Base-by-base conservation (phyloP, 1,140 invertebrate species). In the Venturia canescens region DNA sequence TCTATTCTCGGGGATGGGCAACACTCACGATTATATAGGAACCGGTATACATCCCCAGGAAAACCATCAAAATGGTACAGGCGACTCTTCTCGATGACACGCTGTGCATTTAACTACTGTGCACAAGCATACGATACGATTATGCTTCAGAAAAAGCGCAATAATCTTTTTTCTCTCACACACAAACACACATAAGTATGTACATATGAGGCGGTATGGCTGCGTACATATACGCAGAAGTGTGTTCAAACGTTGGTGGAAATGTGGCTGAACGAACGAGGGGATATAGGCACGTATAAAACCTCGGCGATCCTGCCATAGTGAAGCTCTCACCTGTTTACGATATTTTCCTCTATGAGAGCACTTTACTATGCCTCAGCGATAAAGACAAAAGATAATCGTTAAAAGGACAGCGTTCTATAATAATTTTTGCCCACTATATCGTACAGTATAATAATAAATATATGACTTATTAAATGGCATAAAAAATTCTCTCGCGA, bases 101-200 rank as follows among this genome's bases (percentile, higher is more conserved):
- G 23, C 21, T 23, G 60, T 27, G 70, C 21, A 26, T 44, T 72
- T 48, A 72, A 72, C 70, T 50, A 44, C 38, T 44, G 38, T 11
- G 70, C 70, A 72, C 38, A 23, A 27, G 70, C 38, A 72, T 50
- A 21, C 70, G 70, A 72, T 72, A 72, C 70, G 38, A 72, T 72
- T 72, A 23, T 34, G 50, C 34, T 21, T 38, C 9, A 23, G 23
- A 34, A 72, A 66, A 66, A 23, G 60, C 23, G 60, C 23, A 27
- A 66, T 66, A 66, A 23, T 23, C 23, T 66, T 66, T 66, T 66
- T 66, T 66, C 18, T 66, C 13, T 11, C 60, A 26, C 13, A 6
- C 60, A 23, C 53, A 23, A n/a, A 57, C 60, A 26, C 13, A 6
- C 60, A 23, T 18, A 23, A n/a, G 21, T 44, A 44, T 44, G 38